Conservation (phyloP, 2,113 vertebrate species). For the Pachyramphus minor region DNA sequence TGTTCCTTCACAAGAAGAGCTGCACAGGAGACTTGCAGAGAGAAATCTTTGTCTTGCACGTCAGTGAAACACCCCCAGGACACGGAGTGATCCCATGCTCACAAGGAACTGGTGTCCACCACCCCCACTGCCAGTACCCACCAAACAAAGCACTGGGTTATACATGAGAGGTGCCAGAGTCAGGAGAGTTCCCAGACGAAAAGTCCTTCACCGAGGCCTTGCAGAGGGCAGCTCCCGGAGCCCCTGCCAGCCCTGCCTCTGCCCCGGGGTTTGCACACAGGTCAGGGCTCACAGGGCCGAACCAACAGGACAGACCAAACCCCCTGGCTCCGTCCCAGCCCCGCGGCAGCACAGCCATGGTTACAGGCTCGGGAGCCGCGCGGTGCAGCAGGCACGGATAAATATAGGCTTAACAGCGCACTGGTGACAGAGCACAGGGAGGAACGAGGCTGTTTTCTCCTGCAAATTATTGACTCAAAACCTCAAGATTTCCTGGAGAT, state of each 20-base stretch:
- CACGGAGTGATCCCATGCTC: neutral
- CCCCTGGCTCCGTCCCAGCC: neutral
- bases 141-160: accelerated
- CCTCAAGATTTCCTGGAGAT: accelerated
- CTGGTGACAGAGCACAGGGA: neutral
- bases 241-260: neutral
- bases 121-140: neutral
- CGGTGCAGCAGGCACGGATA: neutral
- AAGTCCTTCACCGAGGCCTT: neutral
- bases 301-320: accelerated
- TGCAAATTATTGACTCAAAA: neutral
- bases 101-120: neutral
- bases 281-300: neutral
- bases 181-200: neutral
- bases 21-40: neutral
- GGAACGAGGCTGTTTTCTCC: neutral
- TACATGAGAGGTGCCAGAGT: accelerated
- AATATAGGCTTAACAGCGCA: neutral
- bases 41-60: neutral
- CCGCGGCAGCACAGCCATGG: neutral
- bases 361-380: neutral
- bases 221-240: neutral
- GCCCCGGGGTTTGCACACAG: accelerated
- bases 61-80: neutral
- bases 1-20: neutral